These are phyloP conservation scores for Chrysolina americana DNA, from an alignment of 2,888 invertebrate genomes.

Conservation along the genomic window DNA sequence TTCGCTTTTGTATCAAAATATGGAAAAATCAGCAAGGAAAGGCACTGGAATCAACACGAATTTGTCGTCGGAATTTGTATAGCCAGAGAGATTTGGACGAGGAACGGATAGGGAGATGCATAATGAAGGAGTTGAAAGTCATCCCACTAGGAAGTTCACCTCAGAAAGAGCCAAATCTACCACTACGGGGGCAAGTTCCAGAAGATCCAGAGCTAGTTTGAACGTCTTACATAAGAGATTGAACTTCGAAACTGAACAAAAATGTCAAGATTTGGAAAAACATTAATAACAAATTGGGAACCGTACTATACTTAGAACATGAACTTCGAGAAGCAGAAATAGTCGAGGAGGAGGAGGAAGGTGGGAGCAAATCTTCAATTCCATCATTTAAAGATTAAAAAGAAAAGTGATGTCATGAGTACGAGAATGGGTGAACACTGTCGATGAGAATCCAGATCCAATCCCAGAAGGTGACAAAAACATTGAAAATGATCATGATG, in stretches of 20 bases:
- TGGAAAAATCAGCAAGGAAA: not conserved
- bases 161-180: too few relatives aligned
- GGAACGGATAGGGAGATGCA: not conserved
- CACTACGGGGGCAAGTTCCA: too few relatives aligned
- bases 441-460: too few relatives aligned
- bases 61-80: not conserved
- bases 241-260: not conserved
- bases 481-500: too few relatives aligned
- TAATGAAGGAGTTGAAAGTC: too few relatives aligned
- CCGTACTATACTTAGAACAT: not conserved
- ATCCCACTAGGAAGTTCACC: too few relatives aligned
- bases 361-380: not conserved
- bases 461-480: too few relatives aligned
- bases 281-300: not conserved
- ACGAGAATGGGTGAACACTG: too few relatives aligned
- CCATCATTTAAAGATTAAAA: not conserved
- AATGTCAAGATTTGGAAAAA: not conserved
- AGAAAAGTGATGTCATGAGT: not conserved
- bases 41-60: not conserved
- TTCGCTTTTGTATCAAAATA: not conserved
- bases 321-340: slow-evolving; percentile 3
- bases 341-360: not conserved
- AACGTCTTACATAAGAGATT: not conserved
- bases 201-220: too few relatives aligned
- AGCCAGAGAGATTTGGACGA: not conserved